Conservation (phyloP, 2,113 vertebrate species). For the Marcusenius ussheri region DNA sequence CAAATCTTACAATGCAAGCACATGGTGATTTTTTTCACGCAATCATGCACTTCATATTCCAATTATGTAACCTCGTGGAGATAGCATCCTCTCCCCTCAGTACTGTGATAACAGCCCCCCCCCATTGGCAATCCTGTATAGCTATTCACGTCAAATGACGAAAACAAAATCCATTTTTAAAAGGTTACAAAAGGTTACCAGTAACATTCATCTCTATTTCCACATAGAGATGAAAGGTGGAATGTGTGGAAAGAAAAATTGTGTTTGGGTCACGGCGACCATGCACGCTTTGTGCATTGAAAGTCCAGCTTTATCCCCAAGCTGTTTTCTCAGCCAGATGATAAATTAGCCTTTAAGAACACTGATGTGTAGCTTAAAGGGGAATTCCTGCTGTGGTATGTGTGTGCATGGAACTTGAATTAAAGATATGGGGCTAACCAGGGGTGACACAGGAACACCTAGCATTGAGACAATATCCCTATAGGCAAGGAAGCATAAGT, state of each 20-base stretch:
- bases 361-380: background rate
- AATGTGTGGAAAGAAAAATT: background rate
- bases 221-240: background rate
- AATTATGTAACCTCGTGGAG: slow-evolving; percentile 26
- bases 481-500: background rate
- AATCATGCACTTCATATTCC: slow-evolving; percentile 19
- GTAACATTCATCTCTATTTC: background rate
- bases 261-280: background rate
- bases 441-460: background rate
- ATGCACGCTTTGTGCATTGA: background rate
- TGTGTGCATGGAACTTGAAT: background rate
- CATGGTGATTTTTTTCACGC: slow-evolving; percentile 27
- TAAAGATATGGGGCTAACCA: background rate
- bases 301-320: background rate
- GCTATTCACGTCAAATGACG: slow-evolving; percentile 23
- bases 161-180: slow-evolving; percentile 17
- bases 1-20: slow-evolving; percentile 26
- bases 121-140: slow-evolving; percentile 17
- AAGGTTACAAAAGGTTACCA: slow-evolving; percentile 13
- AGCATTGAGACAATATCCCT: background rate
- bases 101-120: slow-evolving; percentile 17
- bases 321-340: background rate
- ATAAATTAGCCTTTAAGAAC: background rate
- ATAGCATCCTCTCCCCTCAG: slow-evolving; percentile 18
- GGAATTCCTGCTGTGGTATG: background rate